Evolutionary conservation across 2,797 vertebrate species (phyloP).

Genomic region (Peromyscus attwateri): DNA sequence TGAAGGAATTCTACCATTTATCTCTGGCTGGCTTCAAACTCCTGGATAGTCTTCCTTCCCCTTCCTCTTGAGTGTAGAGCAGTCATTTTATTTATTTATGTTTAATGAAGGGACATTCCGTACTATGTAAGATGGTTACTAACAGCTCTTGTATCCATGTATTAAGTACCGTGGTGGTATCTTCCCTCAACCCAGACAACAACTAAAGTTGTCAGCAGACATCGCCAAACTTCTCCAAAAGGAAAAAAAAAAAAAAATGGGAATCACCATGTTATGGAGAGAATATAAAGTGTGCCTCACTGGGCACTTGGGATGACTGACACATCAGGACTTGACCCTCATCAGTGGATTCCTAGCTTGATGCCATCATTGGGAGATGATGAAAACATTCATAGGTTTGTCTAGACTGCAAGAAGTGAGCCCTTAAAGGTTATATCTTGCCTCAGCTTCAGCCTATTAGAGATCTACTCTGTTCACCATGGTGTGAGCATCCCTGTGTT

Average conservation of each 20-base stretch:
- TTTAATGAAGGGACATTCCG: not conserved
- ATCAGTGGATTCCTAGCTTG: not conserved
- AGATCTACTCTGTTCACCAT: not conserved
- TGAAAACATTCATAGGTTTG: not conserved
- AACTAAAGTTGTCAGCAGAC: not conserved
- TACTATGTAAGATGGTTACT: not conserved
- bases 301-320: not conserved
- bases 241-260: too few relatives aligned
- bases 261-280: not conserved
- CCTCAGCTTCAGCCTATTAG: not conserved
- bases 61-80: not conserved
- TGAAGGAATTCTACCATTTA: not conserved
- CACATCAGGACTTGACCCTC: not conserved
- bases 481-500: not conserved
- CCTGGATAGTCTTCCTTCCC: not conserved
- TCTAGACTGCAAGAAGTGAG: not conserved
- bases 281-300: not conserved
- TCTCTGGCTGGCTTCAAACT: not conserved
- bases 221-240: not conserved
- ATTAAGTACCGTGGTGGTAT: not conserved
- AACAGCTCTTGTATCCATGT: not conserved
- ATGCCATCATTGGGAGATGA: not conserved
- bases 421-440: not conserved
- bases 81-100: not conserved
- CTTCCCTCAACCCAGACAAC: not conserved